Percentiles rank a stretch among this genome's conserved stretches.
phyloP scores from a whole-genome alignment of 2,797 vertebrate species.

The Enteromius treurensis region DNA sequence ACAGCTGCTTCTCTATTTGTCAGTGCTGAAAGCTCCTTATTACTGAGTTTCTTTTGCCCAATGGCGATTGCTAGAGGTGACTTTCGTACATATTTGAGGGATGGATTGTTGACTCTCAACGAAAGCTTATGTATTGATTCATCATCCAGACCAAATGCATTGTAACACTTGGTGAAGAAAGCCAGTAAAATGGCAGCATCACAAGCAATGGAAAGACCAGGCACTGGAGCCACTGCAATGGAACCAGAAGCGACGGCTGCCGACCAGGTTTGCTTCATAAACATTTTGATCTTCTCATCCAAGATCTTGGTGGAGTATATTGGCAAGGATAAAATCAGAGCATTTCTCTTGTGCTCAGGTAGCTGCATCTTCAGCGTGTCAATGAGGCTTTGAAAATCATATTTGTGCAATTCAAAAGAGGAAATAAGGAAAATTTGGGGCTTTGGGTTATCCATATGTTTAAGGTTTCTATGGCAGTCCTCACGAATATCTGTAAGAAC shows the following conservation, averaged over 20 bases:
- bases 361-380: slow-evolving; percentile 37
- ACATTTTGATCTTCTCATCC: slow-evolving; percentile 43
- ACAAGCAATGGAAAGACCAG: slow-evolving; percentile 46
- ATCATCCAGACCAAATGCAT: slow-evolving; percentile 52
- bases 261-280: slow-evolving; percentile 4
- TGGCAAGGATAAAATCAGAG: slow-evolving; percentile 42
- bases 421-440: slow-evolving; percentile 49
- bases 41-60: slow-evolving; percentile 12
- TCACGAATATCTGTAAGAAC: slow-evolving; percentile 41
- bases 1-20: background rate
- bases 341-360: slow-evolving; percentile 18
- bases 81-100: slow-evolving; percentile 34
- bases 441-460: background rate
- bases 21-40: background rate
- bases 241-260: slow-evolving; percentile 20
- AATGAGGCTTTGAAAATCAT: slow-evolving; percentile 46
- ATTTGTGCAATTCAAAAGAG: slow-evolving; percentile 27
- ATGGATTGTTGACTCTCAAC: slow-evolving; percentile 46
- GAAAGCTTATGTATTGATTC: slow-evolving; percentile 50
- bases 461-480: slow-evolving; percentile 39
- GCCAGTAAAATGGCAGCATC: slow-evolving; percentile 45
- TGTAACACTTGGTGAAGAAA: slow-evolving; percentile 52
- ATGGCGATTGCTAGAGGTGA: slow-evolving; percentile 25
- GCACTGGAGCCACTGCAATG: slow-evolving; percentile 38
- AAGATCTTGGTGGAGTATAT: slow-evolving; percentile 40